Percentiles rank a stretch among this genome's conserved stretches.
phyloP scores from a whole-genome alignment of 2,113 vertebrate species.

The Nicator chloris region DNA sequence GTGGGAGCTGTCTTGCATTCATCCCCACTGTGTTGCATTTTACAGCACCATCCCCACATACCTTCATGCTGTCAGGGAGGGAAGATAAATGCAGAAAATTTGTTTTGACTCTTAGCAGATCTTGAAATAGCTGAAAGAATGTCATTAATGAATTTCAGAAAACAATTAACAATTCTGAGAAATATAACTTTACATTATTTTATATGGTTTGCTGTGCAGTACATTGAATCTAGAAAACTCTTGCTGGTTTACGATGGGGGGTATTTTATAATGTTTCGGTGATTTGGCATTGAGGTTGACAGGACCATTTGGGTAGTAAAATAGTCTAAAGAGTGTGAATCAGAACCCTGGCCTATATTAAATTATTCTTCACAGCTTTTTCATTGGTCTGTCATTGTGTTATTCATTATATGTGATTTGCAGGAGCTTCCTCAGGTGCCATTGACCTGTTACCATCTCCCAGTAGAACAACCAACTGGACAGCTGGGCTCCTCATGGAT shows the following conservation, averaged over 20 bases:
- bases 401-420: not conserved
- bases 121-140: not conserved
- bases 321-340: not conserved
- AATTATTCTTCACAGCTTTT: not conserved
- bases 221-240: not conserved
- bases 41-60: not conserved
- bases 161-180: not conserved
- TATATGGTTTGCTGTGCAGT: not conserved
- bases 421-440: constrained; percentile 93
- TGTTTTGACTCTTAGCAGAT: not conserved
- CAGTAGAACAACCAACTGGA: constrained; percentile 88
- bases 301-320: not conserved
- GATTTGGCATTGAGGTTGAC: not conserved
- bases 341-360: not conserved
- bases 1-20: not conserved
- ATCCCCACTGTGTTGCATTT: not conserved
- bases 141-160: not conserved
- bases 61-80: not conserved
- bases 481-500: constrained; percentile 85
- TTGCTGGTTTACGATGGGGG: not conserved
- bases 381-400: not conserved
- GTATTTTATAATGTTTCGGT: not conserved
- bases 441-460: constrained; percentile 92
- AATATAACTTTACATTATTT: not conserved
- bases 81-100: not conserved